Conservation (phyloP, 92 coral and sea anemone genomes). For the Scolanthus callimorphus region DNA sequence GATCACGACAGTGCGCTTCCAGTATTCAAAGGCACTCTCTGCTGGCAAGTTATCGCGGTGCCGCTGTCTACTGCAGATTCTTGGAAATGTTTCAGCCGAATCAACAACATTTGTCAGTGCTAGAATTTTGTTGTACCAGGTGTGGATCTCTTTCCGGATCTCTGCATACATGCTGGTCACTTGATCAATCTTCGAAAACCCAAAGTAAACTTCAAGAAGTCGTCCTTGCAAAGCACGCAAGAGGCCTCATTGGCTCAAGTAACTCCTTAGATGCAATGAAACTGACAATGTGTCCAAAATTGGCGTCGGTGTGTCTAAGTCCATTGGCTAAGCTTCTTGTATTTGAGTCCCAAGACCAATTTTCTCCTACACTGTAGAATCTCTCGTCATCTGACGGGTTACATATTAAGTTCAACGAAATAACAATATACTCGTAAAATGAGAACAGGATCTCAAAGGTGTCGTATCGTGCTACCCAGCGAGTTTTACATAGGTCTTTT, state of each 20-base stretch:
- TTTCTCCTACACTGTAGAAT: constrained; percentile 37
- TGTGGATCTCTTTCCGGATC: neutral
- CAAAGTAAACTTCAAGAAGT: neutral
- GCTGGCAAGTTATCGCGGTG: constrained; percentile 20
- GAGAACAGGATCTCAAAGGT: constrained; percentile 38
- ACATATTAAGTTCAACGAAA: constrained; percentile 39
- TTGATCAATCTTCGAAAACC: neutral
- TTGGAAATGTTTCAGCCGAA: too few relatives aligned
- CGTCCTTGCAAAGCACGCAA: neutral
- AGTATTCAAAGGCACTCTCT: constrained; percentile 15
- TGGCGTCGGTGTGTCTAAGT: constrained; percentile 59
- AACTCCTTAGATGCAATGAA: constrained; percentile 25
- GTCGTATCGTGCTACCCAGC: constrained; percentile 52
- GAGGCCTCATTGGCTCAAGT: neutral
- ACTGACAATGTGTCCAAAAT: constrained; percentile 60
- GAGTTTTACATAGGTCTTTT: constrained; percentile 39
- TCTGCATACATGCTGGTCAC: neutral
- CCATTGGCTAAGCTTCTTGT: constrained; percentile 72
- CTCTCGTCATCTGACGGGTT: constrained; percentile 40
- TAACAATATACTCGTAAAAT: constrained; percentile 39
- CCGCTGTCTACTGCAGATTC: neutral
- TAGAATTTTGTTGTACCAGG: neutral
- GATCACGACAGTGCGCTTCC: constrained; percentile 22
- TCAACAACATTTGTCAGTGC: neutral
- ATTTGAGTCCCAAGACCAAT: constrained; percentile 65